These are phyloP conservation scores for Scaptomyza reducta DNA, from an alignment of 2,888 invertebrate genomes.

Conservation along the genomic window DNA sequence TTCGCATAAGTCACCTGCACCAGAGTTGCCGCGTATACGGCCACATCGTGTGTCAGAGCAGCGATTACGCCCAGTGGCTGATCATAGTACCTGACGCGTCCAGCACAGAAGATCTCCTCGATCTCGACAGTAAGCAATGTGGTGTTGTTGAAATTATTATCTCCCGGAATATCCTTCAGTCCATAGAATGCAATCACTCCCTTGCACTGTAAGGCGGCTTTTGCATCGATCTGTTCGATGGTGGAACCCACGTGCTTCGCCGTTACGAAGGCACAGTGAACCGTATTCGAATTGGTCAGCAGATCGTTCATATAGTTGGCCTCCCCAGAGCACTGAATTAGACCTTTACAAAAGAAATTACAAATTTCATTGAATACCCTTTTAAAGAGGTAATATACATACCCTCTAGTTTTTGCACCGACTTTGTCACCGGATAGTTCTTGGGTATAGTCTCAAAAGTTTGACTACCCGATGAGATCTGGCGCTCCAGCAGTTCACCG, in stretches of 20 bases:
- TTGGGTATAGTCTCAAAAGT: conserved; percentile 88
- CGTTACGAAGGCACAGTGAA: conserved; percentile 85
- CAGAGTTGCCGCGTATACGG: conserved; percentile 83
- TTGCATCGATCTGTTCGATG: conserved; percentile 80
- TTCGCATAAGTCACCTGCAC: conserved; percentile 85
- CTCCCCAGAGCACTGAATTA: conserved; percentile 89
- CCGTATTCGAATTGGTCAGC: conserved; percentile 87
- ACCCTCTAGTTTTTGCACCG: conserved; percentile 91
- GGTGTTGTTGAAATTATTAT: conserved; percentile 84
- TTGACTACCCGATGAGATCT: conserved; percentile 88
- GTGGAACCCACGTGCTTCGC: conserved; percentile 87
- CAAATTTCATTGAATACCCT: fast-evolving
- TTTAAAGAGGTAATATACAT: conserved; percentile 58
- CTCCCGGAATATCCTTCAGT: conserved; percentile 87
- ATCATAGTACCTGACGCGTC: conserved; percentile 86
- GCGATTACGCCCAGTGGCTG: conserved; percentile 91
- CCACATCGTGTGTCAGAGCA: conserved; percentile 87
- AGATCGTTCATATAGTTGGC: conserved; percentile 91
- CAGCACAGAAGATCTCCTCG: conserved; percentile 83
- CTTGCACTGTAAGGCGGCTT: conserved; percentile 84
- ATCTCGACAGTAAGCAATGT: conserved; percentile 79
- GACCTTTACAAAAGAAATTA: conserved; percentile 28
- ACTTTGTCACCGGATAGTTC: conserved; percentile 90
- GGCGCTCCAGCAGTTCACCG: conserved; percentile 86
- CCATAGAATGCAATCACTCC: conserved; percentile 87